Evolutionary conservation across 2,888 invertebrate genomes (phyloP).

Genomic region (Apamea anceps): DNA sequence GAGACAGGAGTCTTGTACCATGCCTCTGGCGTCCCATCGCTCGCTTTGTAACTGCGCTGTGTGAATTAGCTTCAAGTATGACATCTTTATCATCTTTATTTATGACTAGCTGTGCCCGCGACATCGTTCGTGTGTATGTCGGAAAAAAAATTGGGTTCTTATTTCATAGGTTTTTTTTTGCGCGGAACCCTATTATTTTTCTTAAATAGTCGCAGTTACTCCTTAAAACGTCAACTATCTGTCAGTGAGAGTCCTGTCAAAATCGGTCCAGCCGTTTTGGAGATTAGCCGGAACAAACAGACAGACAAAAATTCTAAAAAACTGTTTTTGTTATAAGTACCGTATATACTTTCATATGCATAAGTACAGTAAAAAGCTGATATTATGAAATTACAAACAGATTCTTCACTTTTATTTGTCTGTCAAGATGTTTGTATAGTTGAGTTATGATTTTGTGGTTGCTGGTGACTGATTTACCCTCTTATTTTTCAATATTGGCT

Average conservation of each 20-base stretch:
- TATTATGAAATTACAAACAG: not conserved
- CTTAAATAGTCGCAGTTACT: not conserved
- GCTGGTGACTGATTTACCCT: not conserved
- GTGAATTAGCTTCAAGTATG: conserved; percentile 63
- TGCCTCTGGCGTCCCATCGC: conserved; percentile 72
- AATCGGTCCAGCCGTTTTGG: not conserved
- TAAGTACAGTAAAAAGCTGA: not conserved
- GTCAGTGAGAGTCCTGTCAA: not conserved
- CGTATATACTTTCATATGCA: not conserved
- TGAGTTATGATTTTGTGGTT: conserved; percentile 15
- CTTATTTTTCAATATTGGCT: not conserved
- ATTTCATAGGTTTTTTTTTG: not conserved
- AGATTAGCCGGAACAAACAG: not conserved
- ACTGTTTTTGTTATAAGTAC: not conserved
- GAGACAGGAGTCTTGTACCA: conserved; percentile 78
- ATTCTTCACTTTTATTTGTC: not conserved
- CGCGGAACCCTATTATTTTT: not conserved
- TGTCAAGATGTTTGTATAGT: not conserved
- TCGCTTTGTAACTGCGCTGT: conserved; percentile 70
- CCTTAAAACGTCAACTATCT: not conserved
- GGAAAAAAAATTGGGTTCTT: no score
- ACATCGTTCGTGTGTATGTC: not conserved
- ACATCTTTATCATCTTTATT: conserved; percentile 55
- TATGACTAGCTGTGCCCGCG: conserved; percentile 9
- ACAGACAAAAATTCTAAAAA: not conserved